A percentile compares a stretch with the other conserved stretches of the same genome.
These are phyloP conservation scores for Thalassarche chlororhynchos DNA, from an alignment of 2,113 vertebrate species.

Conservation along the genomic window DNA sequence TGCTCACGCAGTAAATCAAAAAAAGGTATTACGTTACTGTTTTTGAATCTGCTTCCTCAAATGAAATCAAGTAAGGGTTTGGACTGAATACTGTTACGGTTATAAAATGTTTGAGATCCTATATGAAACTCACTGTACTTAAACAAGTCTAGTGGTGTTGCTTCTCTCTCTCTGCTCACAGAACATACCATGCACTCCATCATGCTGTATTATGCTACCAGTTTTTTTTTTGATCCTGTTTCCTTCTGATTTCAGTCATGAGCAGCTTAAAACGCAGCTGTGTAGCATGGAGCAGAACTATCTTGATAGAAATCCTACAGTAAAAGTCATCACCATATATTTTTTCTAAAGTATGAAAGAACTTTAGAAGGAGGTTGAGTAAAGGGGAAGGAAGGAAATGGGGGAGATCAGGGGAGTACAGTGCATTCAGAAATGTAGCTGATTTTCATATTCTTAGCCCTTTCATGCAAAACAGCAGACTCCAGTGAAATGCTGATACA, in stretches of 20 bases:
- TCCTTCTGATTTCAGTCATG: not conserved
- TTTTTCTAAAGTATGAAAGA: not conserved
- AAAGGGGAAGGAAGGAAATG: not conserved
- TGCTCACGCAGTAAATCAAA: not conserved
- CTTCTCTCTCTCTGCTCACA: not conserved
- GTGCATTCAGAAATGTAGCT: not conserved
- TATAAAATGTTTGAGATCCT: not conserved
- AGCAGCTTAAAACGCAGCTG: not conserved
- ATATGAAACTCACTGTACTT: not conserved
- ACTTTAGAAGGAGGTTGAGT: not conserved
- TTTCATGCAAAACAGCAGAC: not conserved
- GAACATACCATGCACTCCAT: not conserved
- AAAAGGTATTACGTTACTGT: not conserved
- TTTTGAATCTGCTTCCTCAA: not conserved
- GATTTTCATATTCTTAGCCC: not conserved
- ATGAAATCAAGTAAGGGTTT: not conserved
- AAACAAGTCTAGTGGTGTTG: not conserved
- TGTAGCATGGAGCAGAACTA: not conserved
- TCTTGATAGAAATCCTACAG: not conserved
- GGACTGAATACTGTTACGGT: not conserved
- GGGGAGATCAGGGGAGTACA: not conserved
- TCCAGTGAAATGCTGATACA: not conserved
- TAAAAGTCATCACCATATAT: not conserved
- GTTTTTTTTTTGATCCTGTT: fast-evolving
- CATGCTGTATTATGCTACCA: not conserved